phyloP scores from a whole-genome alignment of 1,140 invertebrate genomes.

The Episyrphus balteatus region DNA sequence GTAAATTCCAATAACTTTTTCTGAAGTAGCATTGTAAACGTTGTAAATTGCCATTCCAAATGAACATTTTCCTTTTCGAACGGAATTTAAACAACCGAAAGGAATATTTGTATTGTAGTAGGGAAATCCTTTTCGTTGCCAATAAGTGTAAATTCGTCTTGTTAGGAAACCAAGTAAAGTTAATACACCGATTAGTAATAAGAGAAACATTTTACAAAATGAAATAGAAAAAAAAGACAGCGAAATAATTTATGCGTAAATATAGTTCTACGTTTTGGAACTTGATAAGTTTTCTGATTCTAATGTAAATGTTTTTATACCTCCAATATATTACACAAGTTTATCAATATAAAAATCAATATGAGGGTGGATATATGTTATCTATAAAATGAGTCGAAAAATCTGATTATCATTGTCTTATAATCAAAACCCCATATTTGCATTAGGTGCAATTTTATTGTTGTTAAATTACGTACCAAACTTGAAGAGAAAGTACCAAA shows the following conservation, averaged over 20 bases:
- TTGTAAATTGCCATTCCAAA: conserved; percentile 19
- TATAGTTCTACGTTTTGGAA: background rate
- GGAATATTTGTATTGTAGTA: conserved; percentile 19
- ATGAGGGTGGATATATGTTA: too few species aligned
- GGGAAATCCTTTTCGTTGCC: conserved; percentile 18
- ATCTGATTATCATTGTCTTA: too few species aligned
- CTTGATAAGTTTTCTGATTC: background rate
- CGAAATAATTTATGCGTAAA: background rate
- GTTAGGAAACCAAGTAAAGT: conserved; percentile 1
- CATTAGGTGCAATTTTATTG: too few species aligned
- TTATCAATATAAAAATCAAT: too few species aligned
- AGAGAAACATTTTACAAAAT: background rate
- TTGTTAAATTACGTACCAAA: too few species aligned
- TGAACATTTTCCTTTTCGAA: conserved; percentile 9
- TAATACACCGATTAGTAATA: background rate
- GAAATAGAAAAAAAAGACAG: background rate
- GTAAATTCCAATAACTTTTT: conserved; percentile 25
- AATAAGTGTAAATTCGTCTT: conserved; percentile 15
- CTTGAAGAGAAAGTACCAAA: too few species aligned
- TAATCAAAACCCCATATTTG: too few species aligned
- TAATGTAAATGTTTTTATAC: too few species aligned
- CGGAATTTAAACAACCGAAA: conserved; percentile 14
- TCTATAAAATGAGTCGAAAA: too few species aligned
- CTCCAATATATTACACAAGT: too few species aligned
- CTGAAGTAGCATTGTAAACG: conserved; percentile 14